phyloP scores from a whole-genome alignment of 2,888 invertebrate genomes.

The Pterostichus niger region DNA sequence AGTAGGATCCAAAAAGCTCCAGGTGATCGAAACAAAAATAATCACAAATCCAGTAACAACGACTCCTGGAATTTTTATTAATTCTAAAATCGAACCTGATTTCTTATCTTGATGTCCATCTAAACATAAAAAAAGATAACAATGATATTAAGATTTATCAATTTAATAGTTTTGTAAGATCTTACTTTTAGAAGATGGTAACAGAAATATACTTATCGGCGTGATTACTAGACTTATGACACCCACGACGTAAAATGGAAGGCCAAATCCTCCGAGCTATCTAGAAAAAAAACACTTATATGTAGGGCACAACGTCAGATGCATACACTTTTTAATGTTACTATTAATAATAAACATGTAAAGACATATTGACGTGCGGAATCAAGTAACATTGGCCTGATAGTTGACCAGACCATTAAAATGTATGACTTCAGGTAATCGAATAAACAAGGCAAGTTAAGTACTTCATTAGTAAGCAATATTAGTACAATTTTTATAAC shows the following conservation, averaged over 20 bases:
- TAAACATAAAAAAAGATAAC: slow-evolving; percentile 71
- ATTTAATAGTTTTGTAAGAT: slow-evolving; percentile 65
- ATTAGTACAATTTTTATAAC: too few species aligned
- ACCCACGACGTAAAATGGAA: slow-evolving; percentile 88
- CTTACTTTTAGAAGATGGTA: slow-evolving; percentile 82
- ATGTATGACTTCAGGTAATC: too few species aligned
- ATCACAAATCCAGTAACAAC: slow-evolving; percentile 85
- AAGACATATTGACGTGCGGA: neutral
- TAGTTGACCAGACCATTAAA: too few species aligned
- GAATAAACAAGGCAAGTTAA: too few species aligned
- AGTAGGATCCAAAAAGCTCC: slow-evolving; percentile 89
- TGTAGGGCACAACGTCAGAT: slow-evolving; percentile 17
- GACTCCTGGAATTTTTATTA: slow-evolving; percentile 84
- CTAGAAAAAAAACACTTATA: slow-evolving; percentile 77
- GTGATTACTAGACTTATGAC: slow-evolving; percentile 82
- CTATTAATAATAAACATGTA: neutral
- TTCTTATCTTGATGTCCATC: slow-evolving; percentile 79
- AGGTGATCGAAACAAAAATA: slow-evolving; percentile 84
- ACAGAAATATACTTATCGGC: slow-evolving; percentile 81
- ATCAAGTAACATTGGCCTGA: neutral
- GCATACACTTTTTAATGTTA: neutral
- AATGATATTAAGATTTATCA: slow-evolving; percentile 25
- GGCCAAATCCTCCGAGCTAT: slow-evolving; percentile 88
- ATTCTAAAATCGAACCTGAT: slow-evolving; percentile 81
- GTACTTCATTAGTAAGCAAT: too few species aligned